Evolutionary conservation across 2,888 invertebrate genomes (phyloP).

Genomic region (Lepeophtheirus nordmannii): DNA sequence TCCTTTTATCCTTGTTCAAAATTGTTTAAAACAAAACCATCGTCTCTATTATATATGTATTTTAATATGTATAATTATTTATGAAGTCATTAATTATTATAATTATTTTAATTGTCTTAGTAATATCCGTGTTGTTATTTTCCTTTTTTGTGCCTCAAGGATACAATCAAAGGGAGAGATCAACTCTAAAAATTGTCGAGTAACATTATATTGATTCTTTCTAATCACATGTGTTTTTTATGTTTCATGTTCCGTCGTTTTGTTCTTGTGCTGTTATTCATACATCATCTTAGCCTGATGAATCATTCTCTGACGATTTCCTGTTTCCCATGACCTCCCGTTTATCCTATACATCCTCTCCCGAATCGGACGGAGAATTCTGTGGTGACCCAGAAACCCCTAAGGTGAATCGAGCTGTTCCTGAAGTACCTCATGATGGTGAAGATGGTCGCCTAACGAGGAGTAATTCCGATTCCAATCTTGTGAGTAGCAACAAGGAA

Average conservation of each 20-base stretch:
- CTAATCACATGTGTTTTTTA: not conserved
- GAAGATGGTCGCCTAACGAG: not conserved
- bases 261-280: constrained; percentile 30
- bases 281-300: constrained; percentile 69
- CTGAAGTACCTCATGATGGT: not conserved
- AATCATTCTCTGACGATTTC: constrained; percentile 93
- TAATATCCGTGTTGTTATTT: no score
- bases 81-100: no score
- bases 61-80: no score
- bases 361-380: constrained; percentile 75
- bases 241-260: constrained; percentile 28
- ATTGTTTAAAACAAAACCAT: no score
- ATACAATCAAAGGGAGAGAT: no score
- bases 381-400: constrained; percentile 12
- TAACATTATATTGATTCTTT: not conserved
- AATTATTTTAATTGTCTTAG: no score
- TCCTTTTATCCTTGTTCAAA: no score
- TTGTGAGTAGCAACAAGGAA: not conserved
- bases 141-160: no score
- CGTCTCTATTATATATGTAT: no score
- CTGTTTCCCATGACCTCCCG: constrained; percentile 94
- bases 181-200: no score
- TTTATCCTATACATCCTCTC: constrained; percentile 74
- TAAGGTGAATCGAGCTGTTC: not conserved
- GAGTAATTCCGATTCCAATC: not conserved